A percentile compares a stretch with the other conserved stretches of the same genome.
phyloP scores from a whole-genome alignment of 2,797 vertebrate species.

The Pachyuromys duprasi region DNA sequence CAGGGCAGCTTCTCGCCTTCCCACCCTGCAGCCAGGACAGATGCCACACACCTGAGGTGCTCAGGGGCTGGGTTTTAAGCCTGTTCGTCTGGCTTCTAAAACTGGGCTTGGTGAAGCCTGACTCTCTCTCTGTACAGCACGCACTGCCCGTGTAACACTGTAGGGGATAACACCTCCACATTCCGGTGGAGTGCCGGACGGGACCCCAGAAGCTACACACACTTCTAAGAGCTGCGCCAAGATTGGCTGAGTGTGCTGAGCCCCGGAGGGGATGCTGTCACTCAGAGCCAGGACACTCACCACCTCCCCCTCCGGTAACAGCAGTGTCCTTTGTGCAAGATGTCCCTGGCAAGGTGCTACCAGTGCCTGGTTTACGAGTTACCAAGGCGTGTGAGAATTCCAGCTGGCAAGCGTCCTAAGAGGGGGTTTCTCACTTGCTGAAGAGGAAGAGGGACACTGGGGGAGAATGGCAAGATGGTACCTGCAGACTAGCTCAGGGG shows the following conservation, averaged over 20 bases:
- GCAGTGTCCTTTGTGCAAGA: background rate
- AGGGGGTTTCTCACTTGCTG: background rate
- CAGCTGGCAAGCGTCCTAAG: background rate
- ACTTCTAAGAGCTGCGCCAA: background rate
- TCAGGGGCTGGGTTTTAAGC: too few species aligned
- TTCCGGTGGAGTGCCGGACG: too few species aligned
- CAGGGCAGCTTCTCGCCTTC: background rate
- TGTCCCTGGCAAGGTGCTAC: background rate
- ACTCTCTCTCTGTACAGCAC: background rate
- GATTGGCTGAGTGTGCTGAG: background rate
- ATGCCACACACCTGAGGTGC: background rate
- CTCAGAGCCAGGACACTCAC: background rate
- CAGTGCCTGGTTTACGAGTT: background rate
- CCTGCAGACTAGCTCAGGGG: fast-evolving
- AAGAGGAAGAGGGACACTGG: fast-evolving
- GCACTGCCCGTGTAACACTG: background rate
- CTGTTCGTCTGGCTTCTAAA: background rate
- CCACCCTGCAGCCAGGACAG: background rate
- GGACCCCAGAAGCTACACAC: background rate
- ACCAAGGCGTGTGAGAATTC: background rate
- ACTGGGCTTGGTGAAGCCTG: background rate
- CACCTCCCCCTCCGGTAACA: background rate
- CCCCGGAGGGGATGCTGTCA: background rate
- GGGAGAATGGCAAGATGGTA: background rate
- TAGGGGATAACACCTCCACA: too few species aligned